Evolutionary conservation across 2,797 vertebrate species (phyloP).

Genomic region (Sebastes itinus): DNA sequence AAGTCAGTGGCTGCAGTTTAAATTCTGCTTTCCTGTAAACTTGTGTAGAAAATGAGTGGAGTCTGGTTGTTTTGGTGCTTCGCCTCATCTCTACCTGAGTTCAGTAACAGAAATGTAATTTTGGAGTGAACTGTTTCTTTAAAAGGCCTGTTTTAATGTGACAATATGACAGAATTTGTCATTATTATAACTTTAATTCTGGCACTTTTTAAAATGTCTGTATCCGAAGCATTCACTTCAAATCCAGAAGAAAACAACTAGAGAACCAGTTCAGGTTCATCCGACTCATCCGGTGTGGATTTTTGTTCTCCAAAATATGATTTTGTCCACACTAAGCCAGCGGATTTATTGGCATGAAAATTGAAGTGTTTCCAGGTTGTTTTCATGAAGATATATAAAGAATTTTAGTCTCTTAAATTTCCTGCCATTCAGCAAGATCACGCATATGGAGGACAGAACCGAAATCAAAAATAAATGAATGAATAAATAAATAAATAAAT

Average conservation of each 20-base stretch:
- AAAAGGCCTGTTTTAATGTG: neutral
- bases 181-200: neutral
- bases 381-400: neutral
- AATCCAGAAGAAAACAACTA: neutral
- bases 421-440: neutral
- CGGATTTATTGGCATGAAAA: neutral
- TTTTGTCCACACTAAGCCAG: neutral
- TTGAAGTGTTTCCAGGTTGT: neutral
- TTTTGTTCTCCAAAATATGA: neutral
- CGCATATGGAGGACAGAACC: too few relatives aligned
- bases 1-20: neutral
- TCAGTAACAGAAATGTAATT: neutral
- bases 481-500: too few relatives aligned
- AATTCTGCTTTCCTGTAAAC: neutral
- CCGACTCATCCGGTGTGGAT: neutral
- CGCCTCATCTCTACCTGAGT: neutral
- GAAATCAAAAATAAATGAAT: too few relatives aligned
- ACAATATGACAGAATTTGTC: neutral
- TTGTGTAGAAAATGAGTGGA: neutral
- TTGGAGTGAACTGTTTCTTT: neutral
- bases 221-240: neutral
- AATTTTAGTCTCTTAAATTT: neutral
- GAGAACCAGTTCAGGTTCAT: neutral
- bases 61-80: constrained; percentile 2
- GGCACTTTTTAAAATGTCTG: neutral